Evolutionary conservation across 2,888 invertebrate species (phyloP).

Genomic region (Caenorhabditis macrosperma): DNA sequence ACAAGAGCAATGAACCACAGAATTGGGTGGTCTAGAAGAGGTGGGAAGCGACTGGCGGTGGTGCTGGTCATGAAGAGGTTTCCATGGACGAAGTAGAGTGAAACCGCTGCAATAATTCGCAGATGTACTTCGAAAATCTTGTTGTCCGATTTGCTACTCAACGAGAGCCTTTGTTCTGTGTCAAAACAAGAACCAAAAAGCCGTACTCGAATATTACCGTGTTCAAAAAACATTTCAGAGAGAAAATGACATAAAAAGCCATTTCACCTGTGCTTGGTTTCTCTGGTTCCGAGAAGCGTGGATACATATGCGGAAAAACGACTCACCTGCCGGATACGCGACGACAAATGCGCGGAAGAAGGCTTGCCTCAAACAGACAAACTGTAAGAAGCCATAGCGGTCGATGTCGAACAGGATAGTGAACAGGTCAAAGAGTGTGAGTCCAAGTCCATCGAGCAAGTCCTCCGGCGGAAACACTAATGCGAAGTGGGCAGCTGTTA

Average conservation of each 20-base stretch:
- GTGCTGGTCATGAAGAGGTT: neutral
- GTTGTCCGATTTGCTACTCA: too few relatives aligned
- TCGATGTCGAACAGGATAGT: neutral
- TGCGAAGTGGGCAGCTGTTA: constrained; percentile 8
- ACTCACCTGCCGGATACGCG: constrained; percentile 16
- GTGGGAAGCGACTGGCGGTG: constrained; percentile 7
- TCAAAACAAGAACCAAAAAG: too few relatives aligned
- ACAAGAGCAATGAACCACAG: neutral
- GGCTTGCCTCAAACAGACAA: constrained; percentile 2
- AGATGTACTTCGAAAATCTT: too few relatives aligned
- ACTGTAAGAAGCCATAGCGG: constrained; percentile 13
- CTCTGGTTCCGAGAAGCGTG: too few relatives aligned
- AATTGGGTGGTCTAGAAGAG: constrained; percentile 5
- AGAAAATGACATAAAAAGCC: too few relatives aligned
- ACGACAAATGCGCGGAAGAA: constrained; percentile 24
- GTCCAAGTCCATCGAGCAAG: constrained; percentile 24
- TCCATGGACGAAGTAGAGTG: constrained; percentile 34
- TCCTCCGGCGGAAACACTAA: constrained; percentile 32
- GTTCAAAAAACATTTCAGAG: too few relatives aligned
- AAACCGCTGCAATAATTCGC: constrained; percentile 19
- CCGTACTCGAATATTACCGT: too few relatives aligned
- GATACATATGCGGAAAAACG: neutral
- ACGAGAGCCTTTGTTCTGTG: too few relatives aligned
- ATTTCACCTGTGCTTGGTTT: too few relatives aligned
- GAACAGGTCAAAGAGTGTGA: constrained; percentile 36